A percentile compares a stretch with the other conserved stretches of the same genome.
phyloP scores from a whole-genome alignment of 2,797 vertebrate species.

The Paguma larvata region DNA sequence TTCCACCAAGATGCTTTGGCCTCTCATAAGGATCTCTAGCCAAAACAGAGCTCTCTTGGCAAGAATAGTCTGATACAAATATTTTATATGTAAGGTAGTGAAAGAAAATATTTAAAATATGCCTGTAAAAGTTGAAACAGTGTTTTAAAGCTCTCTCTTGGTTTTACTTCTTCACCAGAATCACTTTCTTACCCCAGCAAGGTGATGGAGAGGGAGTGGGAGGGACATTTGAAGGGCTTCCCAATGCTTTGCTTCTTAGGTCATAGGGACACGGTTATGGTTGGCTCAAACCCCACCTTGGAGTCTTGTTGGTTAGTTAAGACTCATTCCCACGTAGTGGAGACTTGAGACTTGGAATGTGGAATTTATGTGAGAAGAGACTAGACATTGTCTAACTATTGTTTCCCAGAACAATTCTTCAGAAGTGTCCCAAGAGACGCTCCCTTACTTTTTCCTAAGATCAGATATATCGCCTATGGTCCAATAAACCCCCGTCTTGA shows the following conservation, averaged over 20 bases:
- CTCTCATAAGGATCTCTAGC: background rate
- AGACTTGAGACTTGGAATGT: background rate
- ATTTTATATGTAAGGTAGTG: conserved; percentile 49
- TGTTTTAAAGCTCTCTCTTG: conserved; percentile 60
- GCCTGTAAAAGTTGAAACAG: conserved; percentile 46
- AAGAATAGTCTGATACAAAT: conserved; percentile 48
- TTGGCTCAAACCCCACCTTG: background rate
- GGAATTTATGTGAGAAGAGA: conserved; percentile 43
- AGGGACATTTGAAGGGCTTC: background rate
- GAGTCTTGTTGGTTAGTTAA: background rate
- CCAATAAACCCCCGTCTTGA: conserved; percentile 14
- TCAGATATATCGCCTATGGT: background rate
- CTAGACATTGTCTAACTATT: background rate
- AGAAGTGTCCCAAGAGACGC: background rate
- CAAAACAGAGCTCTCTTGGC: conserved; percentile 44
- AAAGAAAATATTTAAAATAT: conserved; percentile 54
- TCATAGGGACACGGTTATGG: background rate
- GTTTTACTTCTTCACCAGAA: conserved; percentile 23
- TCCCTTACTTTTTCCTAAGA: background rate
- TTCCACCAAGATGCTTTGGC: background rate
- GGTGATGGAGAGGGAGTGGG: background rate
- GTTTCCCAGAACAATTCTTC: background rate
- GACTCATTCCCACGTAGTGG: background rate
- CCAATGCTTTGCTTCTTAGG: background rate
- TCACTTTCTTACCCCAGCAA: background rate